Base-by-base conservation (phyloP, 2,113 vertebrate genomes). In the Saguinus midas region DNA sequence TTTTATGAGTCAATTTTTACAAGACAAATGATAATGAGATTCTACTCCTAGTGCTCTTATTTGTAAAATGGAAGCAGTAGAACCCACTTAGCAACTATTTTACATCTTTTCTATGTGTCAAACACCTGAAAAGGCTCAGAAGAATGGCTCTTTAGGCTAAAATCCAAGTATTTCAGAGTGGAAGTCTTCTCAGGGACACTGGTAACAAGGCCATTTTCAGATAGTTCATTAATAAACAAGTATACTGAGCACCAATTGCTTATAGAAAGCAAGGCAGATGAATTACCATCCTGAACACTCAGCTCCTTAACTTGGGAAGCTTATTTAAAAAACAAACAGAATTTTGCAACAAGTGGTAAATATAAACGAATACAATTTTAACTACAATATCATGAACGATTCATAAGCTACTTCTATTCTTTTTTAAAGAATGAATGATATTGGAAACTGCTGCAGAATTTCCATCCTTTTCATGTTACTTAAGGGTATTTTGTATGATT, bases 1-100 rank as follows among this genome's bases (percentile, higher is more conserved):
- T 90, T 90, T 94, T 92, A 86, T 70, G 37, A 73, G 55, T 37
- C n/a, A 81, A n/a, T 43, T 84, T 95, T 94, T 87, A 68, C 61
- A 50, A 93, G 82, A 64, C 35, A 37, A 48, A 50, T 43, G 37
- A 73, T 70, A 80, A 32, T 12, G 16, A 87, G 68, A 57, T 43
- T 92, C 81, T 85, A 84, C 5, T 25, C 13, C 50, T 68, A 64
- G 43, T 45, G 55, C 86, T 78, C 76, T 89, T 57, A 61, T 68
- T 61, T 93, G 79, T 91, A 80, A 87, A 91, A 81, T 1, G 3
- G 11, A 45, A 58, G 37, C n/a, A 13, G 68, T 66, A 64, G 37
- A 87, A 55, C 66, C 70, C 27, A 78, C 73, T 94, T 96, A 89
- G 66, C 12, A 85, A 83, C 70, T 66, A 85, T n/a, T 70, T 94